Evolutionary conservation across 1,140 invertebrate species (phyloP).

Genomic region (Drosophila rufa): DNA sequence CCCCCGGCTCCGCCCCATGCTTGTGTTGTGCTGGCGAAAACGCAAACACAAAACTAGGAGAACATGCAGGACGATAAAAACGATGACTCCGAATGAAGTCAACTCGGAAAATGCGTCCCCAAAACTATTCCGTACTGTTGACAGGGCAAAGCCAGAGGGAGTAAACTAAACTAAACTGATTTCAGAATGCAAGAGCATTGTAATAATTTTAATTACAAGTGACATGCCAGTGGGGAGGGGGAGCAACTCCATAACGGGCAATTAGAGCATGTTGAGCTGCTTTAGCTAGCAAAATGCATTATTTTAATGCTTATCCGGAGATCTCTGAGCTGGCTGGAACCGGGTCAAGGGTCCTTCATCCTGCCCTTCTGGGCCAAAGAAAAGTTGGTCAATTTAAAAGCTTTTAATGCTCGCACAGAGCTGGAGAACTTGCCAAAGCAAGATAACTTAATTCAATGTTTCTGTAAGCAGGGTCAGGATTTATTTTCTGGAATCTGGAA

Average conservation of each 20-base stretch:
- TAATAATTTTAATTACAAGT: conserved; percentile 43
- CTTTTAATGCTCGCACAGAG: conserved; percentile 21
- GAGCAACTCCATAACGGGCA: conserved; percentile 15
- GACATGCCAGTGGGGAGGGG: conserved; percentile 19
- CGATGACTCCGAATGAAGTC: conserved; percentile 40
- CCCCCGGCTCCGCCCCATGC: conserved; percentile 18
- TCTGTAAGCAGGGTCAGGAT: neutral
- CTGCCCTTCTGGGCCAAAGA: neutral
- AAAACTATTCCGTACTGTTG: conserved; percentile 25
- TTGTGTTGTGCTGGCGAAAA: conserved; percentile 32
- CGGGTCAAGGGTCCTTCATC: conserved; percentile 39
- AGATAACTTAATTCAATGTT: conserved; percentile 10
- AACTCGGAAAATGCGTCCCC: conserved; percentile 43
- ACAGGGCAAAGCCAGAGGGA: conserved; percentile 19
- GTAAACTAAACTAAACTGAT: conserved; percentile 33
- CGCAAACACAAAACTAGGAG: conserved; percentile 40
- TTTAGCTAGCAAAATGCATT: conserved; percentile 55
- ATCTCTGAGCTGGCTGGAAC: conserved; percentile 1
- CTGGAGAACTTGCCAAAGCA: conserved; percentile 1
- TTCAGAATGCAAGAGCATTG: conserved; percentile 26
- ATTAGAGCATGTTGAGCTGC: conserved; percentile 34
- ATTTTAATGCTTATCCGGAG: conserved; percentile 26
- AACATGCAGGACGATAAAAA: conserved; percentile 50
- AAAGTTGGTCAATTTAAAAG: conserved; percentile 12
- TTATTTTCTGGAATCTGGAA: neutral